Base-by-base conservation (phyloP, 2,113 vertebrate genomes). In the Leptosomus discolor region DNA sequence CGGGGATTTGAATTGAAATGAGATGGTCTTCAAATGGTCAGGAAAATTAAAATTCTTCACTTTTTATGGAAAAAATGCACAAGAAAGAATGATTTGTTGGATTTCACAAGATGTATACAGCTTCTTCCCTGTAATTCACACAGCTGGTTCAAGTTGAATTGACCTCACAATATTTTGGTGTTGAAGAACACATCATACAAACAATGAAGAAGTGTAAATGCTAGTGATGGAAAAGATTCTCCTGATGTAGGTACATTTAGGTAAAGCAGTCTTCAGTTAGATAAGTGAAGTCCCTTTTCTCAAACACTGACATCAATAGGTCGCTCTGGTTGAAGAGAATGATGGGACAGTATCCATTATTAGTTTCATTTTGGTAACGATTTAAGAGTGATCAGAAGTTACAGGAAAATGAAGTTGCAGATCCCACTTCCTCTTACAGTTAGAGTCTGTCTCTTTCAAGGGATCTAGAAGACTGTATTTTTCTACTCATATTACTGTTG, bases 11-110 rank as follows among this genome's bases (percentile, higher is more conserved):
- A 97, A 97, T 73, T 85, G 78, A 92, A 92, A 90, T 45, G 68
- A 94, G 69, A 88, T 70, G 36, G 81, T 78, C 92, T 97, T 96
- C 68, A 98, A 89, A 96, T 95, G 76, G 85, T 91, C 93, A 97
- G 82, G 27, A 97, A 98, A 97, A 98, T 64, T 73, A 76, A 95
- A 98, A 94, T 95, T 70, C 88, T 92, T 84, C 68, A 81, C 73
- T 97, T 97, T n/a, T 96, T 78, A 92, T 92, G 80, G 43, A 94
- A 98, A 98, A 97, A 98, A 98, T 94, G 63, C 78, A 97, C 86
- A 92, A 88, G 88, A 97, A 97, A 91, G 46, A 98, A 97, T 94
- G 70, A 96, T 95, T 94, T 74, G 37, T 51, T 89, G 88, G 69
- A 93, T 85, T 97, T 98, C 96, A 94, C 45, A 88, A 96, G 88